Evolutionary conservation across 2,113 vertebrate genomes (phyloP).

Genomic region (Strix aluco): DNA sequence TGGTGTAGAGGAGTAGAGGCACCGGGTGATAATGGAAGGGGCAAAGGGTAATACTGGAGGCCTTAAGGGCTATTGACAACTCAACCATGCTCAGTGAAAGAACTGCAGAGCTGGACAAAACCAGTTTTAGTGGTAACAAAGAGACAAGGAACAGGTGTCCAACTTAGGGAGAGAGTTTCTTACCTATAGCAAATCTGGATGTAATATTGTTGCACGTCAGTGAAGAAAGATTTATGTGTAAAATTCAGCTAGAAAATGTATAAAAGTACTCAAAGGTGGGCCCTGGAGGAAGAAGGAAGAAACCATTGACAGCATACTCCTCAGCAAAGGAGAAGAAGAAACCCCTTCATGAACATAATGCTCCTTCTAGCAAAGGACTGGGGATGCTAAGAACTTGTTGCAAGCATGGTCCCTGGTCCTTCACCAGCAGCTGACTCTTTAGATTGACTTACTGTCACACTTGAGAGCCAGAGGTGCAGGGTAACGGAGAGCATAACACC

Average conservation of each 20-base stretch:
- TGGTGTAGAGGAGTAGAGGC: neutral
- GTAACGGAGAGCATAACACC: neutral
- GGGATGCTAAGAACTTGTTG: neutral
- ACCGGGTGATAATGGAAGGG: neutral
- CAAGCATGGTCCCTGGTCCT: accelerated
- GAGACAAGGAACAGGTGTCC: neutral
- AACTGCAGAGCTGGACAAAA: neutral
- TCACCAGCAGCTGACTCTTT: neutral
- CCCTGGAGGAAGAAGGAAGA: neutral
- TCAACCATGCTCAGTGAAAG: neutral
- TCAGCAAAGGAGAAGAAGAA: neutral
- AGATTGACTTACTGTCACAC: neutral
- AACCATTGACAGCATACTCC: neutral
- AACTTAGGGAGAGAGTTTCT: neutral
- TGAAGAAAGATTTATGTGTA: neutral
- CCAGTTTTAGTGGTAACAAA: neutral
- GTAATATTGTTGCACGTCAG: neutral
- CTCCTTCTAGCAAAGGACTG: neutral
- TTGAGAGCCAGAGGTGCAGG: neutral
- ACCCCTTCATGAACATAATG: neutral
- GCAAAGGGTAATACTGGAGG: neutral
- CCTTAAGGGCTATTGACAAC: neutral
- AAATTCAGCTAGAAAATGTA: neutral
- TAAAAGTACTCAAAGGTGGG: neutral
- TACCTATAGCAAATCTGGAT: neutral